Evolutionary conservation across 2,113 vertebrate genomes (phyloP), one percentile per base, ranked within the genome.

Genomic region (Brachyhypopomus occidentalis): DNA sequence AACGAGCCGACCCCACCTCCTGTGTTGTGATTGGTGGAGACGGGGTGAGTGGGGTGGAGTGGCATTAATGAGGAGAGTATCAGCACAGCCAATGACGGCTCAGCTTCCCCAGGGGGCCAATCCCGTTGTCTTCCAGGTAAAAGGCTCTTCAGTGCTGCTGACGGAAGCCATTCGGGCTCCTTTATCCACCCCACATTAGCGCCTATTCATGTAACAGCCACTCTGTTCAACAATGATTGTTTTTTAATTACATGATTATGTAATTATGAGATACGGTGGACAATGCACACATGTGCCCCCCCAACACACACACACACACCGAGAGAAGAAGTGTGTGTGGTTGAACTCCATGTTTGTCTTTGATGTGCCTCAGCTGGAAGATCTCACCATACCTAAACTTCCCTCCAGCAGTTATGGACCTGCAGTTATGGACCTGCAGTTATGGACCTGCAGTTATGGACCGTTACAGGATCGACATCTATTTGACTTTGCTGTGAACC

Each of bases 191-290:
- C 17, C 63, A 66, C 1, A 34, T 17, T 3, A 30, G 23, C 12
- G 9, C 3, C 45, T 14, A 52, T 52, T 14, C 45, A 14, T 14
- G 7, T 14, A 12, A 14, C 63, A 34, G 25, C 12, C 4, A 25
- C 63, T 17, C 30, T 66, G 27, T 34, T 66, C 63, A 34, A 25
- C 23, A 7, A 17, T 4, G 25, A 2, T 17, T 19, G 63, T 66
- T 11, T 63, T 0, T 17, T 66, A 66, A 66, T 66, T 34, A 66
- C 25, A 34, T 19, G 14, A 34, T 66, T 27, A 66, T 66, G 27
- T 66, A 66, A 66, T 66, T 66, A 66, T 66, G 2, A 66, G 25
- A 66, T 66, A 34, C 34, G 16, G 30, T 16, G 27, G 63, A 66
- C 3, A 34, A 30, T 30, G 1, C 2, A 4, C 62, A 64, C 62